phyloP scores from a whole-genome alignment of 2,113 vertebrate genomes.

The Mionectes macconnelli region DNA sequence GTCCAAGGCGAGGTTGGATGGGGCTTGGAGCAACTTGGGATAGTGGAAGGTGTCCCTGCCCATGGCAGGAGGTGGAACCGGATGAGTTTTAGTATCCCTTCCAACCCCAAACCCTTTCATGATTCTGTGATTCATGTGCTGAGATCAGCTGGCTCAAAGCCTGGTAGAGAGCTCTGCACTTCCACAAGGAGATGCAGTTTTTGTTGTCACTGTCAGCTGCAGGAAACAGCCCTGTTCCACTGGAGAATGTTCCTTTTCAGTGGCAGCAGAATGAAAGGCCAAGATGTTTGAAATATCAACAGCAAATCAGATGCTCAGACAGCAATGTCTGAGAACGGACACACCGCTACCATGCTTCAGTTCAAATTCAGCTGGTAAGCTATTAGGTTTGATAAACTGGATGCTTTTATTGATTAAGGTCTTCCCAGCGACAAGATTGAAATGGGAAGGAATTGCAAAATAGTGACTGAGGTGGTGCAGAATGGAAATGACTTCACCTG shows the following conservation, averaged over 20 bases:
- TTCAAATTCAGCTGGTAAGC: background rate
- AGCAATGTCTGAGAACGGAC: background rate
- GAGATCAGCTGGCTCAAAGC: background rate
- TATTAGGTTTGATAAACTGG: background rate
- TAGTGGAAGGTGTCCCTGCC: background rate
- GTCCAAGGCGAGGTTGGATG: accelerated
- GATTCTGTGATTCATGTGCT: background rate
- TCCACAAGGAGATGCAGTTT: background rate
- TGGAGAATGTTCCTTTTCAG: background rate
- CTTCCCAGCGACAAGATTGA: constrained; percentile 79
- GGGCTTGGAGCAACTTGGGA: background rate
- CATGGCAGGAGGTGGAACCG: background rate
- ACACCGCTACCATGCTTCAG: background rate
- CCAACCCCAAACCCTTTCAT: background rate
- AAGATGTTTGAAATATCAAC: background rate
- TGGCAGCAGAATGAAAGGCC: background rate
- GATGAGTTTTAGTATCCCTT: background rate
- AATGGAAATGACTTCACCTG: constrained; percentile 85
- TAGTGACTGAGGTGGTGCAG: constrained; percentile 86
- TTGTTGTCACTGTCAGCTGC: background rate
- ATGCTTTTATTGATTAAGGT: constrained; percentile 64
- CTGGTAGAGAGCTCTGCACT: background rate
- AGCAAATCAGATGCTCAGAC: background rate
- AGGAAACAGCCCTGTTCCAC: background rate
- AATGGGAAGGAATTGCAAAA: constrained; percentile 84